Conservation (phyloP, 2,113 vertebrate genomes). For the Saiga tatarica region DNA sequence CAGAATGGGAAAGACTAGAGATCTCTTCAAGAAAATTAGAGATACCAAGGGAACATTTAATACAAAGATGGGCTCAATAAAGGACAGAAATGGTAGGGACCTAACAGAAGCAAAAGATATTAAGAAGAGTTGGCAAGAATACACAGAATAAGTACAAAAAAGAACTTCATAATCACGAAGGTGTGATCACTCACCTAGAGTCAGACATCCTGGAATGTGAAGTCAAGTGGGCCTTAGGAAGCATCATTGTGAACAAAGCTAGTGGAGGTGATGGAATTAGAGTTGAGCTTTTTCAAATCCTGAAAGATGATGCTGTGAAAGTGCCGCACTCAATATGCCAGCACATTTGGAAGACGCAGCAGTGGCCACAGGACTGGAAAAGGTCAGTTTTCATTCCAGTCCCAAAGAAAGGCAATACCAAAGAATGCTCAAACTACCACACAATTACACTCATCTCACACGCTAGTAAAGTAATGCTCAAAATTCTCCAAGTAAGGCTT, state of each 20-base stretch:
- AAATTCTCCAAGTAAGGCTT: background rate
- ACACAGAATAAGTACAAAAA: background rate
- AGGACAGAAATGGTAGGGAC: background rate
- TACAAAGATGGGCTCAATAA: background rate
- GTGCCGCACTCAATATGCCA: background rate
- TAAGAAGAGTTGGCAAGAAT: background rate
- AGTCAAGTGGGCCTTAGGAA: background rate
- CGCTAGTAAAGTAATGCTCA: background rate
- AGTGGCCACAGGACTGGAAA: background rate
- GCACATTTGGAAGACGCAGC: background rate
- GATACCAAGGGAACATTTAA: background rate
- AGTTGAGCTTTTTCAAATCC: background rate
- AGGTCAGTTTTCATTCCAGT: background rate
- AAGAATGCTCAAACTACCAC: background rate
- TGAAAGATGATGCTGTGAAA: background rate
- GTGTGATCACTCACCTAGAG: background rate
- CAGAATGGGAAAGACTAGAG: background rate
- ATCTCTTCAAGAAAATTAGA: background rate
- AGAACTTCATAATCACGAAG: background rate
- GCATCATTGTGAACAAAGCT: background rate
- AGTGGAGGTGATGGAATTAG: background rate
- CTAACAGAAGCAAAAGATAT: background rate
- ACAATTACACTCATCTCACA: background rate
- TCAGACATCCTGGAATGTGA: background rate
- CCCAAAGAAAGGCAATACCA: background rate